Evolutionary conservation across 2,797 vertebrate species (phyloP), one percentile per base, ranked within the genome.

Genomic region (Arvicola amphibius): DNA sequence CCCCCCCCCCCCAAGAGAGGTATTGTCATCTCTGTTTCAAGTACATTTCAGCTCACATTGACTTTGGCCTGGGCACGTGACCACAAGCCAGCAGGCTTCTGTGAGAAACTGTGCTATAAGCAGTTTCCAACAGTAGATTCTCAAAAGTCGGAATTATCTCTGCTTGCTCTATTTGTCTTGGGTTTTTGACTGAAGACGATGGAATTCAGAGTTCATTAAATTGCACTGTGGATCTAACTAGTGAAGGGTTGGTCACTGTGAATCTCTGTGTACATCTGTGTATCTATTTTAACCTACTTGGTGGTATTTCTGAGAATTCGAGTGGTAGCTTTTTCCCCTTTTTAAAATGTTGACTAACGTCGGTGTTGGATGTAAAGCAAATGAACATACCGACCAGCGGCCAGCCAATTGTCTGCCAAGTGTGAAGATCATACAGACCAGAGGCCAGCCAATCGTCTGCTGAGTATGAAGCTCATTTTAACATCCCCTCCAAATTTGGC

Each of bases 221-320:
- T 83, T 69, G 8, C 32, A 1, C 29, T 40, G 14, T 73, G 69
- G 59, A n/a, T 92, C 61, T 83, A 84, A n/a, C 32, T 53, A 10
- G 17, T 43, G 65, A 48, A 88, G 61, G 16, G 27, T 78, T 94
- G 74, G 63, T 89, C 84, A 85, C 40, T 91, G 76, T 83, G 85
- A 93, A n/a, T 73, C 81, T 71, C 6, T 67, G 43, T 23, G n/a
- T 73, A 46, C 3, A 21, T 11, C 1, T 25, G 8, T 71, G 2
- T 74, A 53, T 90, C 56, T 95, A 5, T 96, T 95, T 91, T 96
- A 87, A 67, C n/a, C 53, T 86, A 77, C 34, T 29, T 69, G 2
- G 79, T 84, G 77, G 67, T 87, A 71, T 96, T 96, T 97, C 94
- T 94, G 94, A 97, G 77, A 96, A 92, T 63, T 79, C 80, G 77